These are phyloP conservation scores for Notiomystis cincta DNA, from an alignment of 2,113 vertebrate species.

Conservation along the genomic window DNA sequence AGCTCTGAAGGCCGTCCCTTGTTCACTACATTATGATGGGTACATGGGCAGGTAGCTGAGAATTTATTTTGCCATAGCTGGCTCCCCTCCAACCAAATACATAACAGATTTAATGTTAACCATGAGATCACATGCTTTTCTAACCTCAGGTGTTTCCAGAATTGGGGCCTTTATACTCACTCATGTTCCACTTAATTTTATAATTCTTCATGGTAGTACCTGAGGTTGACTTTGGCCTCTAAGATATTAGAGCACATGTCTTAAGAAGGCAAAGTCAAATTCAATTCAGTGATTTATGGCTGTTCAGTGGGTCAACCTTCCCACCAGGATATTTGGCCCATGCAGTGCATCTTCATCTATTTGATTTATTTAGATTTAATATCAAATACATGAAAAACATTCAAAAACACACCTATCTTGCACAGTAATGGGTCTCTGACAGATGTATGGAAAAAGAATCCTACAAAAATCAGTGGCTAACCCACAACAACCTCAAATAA, in stretches of 20 bases:
- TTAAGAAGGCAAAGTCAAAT: neutral
- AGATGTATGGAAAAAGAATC: neutral
- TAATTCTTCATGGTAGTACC: constrained; percentile 10
- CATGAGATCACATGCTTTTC: neutral
- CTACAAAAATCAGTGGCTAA: constrained; percentile 28
- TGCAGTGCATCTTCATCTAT: neutral
- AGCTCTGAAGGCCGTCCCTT: neutral
- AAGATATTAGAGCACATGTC: neutral
- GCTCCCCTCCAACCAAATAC: neutral
- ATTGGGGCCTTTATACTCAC: neutral
- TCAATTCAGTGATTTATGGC: neutral
- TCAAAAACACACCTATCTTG: neutral
- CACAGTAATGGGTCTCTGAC: neutral
- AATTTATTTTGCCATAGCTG: neutral
- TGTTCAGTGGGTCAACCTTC: neutral
- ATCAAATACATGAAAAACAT: neutral
- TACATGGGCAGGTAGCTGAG: neutral
- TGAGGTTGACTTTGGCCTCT: constrained; percentile 12
- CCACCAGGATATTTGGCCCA: neutral
- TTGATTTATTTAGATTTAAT: constrained; percentile 20
- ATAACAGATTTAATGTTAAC: neutral
- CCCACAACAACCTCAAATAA: constrained; percentile 49
- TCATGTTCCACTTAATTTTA: constrained; percentile 2
- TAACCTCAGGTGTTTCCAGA: neutral
- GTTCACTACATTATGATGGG: neutral